A percentile compares a stretch with the other conserved stretches of the same genome.
These are phyloP conservation scores for Philaethria dido DNA, from an alignment of 2,888 invertebrate genomes.

Conservation along the genomic window DNA sequence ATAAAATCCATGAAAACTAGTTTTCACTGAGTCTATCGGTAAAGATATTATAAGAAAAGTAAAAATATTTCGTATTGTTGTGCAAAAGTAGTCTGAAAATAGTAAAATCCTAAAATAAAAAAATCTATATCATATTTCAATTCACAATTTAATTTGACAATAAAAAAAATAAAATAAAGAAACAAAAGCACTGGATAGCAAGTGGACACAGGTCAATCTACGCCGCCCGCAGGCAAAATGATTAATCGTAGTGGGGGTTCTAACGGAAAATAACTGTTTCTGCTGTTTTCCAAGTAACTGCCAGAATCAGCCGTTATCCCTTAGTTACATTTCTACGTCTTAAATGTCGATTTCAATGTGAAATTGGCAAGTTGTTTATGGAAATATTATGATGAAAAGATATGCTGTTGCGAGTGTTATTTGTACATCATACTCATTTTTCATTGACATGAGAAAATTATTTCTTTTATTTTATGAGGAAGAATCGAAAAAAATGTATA, in stretches of 20 bases:
- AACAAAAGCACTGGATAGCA: slow-evolving; percentile 4
- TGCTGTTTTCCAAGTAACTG: slow-evolving; percentile 75
- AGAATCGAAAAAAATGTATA: too few relatives aligned
- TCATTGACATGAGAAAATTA: not conserved
- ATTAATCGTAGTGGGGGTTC: slow-evolving; percentile 73
- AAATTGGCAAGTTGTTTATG: slow-evolving; percentile 19
- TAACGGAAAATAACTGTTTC: slow-evolving; percentile 70
- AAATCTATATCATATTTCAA: not conserved
- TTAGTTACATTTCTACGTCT: slow-evolving; percentile 26
- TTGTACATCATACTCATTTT: not conserved
- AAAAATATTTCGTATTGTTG: too few relatives aligned
- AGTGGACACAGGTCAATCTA: slow-evolving; percentile 63
- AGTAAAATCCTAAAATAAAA: too few relatives aligned
- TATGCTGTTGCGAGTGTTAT: too few relatives aligned
- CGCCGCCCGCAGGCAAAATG: slow-evolving; percentile 68
- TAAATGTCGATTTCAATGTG: slow-evolving; percentile 28
- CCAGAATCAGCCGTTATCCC: slow-evolving; percentile 57
- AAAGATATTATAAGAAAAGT: too few relatives aligned
- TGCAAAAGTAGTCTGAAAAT: too few relatives aligned
- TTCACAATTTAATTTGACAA: not conserved
- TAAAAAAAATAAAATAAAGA: not conserved
- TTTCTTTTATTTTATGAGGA: not conserved
- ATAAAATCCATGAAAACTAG: too few relatives aligned
- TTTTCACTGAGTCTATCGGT: too few relatives aligned
- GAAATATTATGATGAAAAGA: not conserved